phyloP scores from a whole-genome alignment of 1,140 invertebrate genomes.

The Matsumurasca onukii region DNA sequence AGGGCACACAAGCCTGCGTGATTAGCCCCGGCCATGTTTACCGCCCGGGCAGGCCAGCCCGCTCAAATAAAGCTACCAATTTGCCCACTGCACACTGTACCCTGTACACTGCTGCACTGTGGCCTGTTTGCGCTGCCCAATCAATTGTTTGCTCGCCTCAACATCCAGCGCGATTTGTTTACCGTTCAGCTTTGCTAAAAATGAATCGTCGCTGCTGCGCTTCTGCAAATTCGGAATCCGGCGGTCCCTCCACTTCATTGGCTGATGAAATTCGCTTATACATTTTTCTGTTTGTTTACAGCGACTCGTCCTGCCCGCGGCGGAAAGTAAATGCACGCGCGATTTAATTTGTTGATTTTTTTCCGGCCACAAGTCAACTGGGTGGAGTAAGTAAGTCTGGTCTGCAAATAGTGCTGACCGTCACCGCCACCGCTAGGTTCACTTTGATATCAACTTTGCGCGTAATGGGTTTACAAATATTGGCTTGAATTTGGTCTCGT shows the following conservation, averaged over 20 bases:
- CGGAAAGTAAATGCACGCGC: neutral
- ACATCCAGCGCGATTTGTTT: too few relatives aligned
- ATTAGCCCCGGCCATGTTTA: too few relatives aligned
- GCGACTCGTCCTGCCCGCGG: too few relatives aligned
- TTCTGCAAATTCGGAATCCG: neutral
- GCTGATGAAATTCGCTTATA: neutral
- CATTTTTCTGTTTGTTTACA: neutral
- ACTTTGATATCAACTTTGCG: too few relatives aligned
- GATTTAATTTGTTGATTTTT: constrained; percentile 1
- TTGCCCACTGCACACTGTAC: neutral
- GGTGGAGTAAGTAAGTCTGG: neutral
- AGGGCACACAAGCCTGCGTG: too few relatives aligned
- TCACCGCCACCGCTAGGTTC: too few relatives aligned
- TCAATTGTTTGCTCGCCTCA: constrained; percentile 18
- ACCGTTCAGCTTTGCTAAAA: constrained; percentile 23
- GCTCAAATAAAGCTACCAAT: too few relatives aligned
- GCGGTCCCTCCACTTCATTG: neutral
- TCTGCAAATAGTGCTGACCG: too few relatives aligned
- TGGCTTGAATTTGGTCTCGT: too few relatives aligned
- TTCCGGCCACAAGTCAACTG: neutral
- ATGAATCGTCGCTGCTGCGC: constrained; percentile 13
- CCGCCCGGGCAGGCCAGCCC: too few relatives aligned
- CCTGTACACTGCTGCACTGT: constrained; percentile 27
- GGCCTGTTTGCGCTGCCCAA: too few relatives aligned
- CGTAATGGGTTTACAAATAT: neutral